Evolutionary conservation across 2,888 invertebrate species (phyloP), one percentile per base, ranked within the genome.

Genomic region (Parnassius glacialis): DNA sequence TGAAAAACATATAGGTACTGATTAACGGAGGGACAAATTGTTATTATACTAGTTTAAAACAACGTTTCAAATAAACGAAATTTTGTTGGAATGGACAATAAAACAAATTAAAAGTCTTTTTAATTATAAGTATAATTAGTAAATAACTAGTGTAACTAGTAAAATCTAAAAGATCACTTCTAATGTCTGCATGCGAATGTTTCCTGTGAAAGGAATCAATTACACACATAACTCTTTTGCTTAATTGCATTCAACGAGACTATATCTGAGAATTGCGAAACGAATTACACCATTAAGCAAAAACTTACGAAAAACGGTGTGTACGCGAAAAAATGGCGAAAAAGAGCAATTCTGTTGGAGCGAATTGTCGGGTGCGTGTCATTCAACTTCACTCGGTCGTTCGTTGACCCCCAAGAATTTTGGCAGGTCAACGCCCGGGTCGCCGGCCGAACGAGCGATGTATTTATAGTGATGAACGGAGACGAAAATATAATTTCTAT

Each of bases 351-450:
- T 59, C 52, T 45, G 56, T 63, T 52, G 42, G 34, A 56, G 51
- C 59, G 42, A 58, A 65, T 62, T 61, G 52, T 62, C 65, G 64
- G 55, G 58, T 55, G 58, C 55, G 74, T 67, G 61, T 50, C 83
- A 66, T 78, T 83, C 75, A 82, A 78, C 83, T 73, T 64, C 53
- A 64, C 74, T 66, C 82, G 87, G 84, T 79, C 87, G 88, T 83
- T 80, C 88, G 73, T 76, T 82, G 83, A 84, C 79, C 87, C 74
- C 71, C 57, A 65, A 69, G 73, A 83, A 82, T 77, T 87, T 87
- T 81, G 83, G 85, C 81, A 72, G 88, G 77, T 85, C 87, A 74
- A 62, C 68, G 83, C 69, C 83, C 85, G 76, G 79, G 79, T 75
- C 81, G 76, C 67, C 81, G 83, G 73, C 82, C 82, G 81, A 69